phyloP scores from a whole-genome alignment of 2,888 invertebrate genomes.

The Mesoligia furuncula region DNA sequence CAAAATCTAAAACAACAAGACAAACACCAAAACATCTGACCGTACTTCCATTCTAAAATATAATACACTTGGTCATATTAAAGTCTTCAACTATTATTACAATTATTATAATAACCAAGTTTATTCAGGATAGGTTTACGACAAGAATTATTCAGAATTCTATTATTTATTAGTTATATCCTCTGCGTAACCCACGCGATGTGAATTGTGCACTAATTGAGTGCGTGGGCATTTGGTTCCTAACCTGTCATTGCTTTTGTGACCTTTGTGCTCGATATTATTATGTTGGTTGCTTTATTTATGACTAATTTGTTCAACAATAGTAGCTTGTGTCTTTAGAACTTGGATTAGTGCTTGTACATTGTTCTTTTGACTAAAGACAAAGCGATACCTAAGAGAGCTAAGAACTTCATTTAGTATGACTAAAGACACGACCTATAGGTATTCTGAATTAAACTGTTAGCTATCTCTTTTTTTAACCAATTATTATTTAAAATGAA shows the following conservation, averaged over 20 bases:
- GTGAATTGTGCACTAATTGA: conserved; percentile 50
- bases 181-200: conserved; percentile 46
- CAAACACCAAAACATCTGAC: neutral
- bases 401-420: neutral
- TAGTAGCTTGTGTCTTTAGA: neutral
- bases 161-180: conserved; percentile 47
- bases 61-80: conserved; percentile 19
- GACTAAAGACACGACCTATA: neutral
- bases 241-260: conserved; percentile 45
- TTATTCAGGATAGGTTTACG: conserved; percentile 27
- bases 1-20: neutral
- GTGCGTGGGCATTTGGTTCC: conserved; percentile 34
- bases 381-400: neutral
- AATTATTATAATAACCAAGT: conserved; percentile 26
- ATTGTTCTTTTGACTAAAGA: neutral
- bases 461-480: neutral
- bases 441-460: neutral
- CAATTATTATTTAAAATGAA: neutral
- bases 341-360: neutral
- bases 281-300: conserved; percentile 19
- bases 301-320: conserved; percentile 12
- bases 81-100: conserved; percentile 15
- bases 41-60: conserved; percentile 25
- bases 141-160: conserved; percentile 28
- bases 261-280: conserved; percentile 35